Evolutionary conservation across 2,888 invertebrate genomes (phyloP).

Genomic region (Nemotelus nigrinus): DNA sequence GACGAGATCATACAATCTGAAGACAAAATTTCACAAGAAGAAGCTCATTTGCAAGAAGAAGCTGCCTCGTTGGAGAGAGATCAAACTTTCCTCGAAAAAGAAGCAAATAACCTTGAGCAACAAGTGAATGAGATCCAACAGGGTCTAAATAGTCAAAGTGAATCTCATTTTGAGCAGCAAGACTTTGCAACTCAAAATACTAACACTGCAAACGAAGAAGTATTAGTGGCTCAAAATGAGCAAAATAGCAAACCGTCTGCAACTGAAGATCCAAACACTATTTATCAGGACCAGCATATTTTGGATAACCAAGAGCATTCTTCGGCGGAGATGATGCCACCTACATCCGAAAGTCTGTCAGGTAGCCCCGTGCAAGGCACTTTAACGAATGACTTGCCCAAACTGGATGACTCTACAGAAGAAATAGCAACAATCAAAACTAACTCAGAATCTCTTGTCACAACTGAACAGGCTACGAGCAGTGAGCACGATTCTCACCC

Average conservation of each 20-base stretch:
- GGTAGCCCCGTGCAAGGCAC: not conserved
- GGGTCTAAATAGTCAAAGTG: not conserved
- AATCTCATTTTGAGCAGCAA: too few relatives aligned
- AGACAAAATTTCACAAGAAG: not conserved
- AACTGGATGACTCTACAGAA: not conserved
- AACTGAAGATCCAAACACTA: too few relatives aligned
- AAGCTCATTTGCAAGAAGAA: not conserved
- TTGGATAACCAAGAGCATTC: not conserved
- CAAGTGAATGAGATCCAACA: not conserved
- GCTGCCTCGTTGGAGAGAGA: not conserved
- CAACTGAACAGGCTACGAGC: not conserved
- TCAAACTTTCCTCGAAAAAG: not conserved
- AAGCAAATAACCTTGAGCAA: conserved; percentile 21
- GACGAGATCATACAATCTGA: not conserved
- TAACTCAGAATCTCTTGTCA: too few relatives aligned
- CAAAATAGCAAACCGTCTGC: not conserved
- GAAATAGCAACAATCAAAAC: not conserved
- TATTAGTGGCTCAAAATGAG: not conserved
- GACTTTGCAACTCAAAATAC: not conserved
- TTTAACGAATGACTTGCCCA: not conserved
- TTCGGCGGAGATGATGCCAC: too few relatives aligned
- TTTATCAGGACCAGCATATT: not conserved
- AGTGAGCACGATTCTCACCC: not conserved
- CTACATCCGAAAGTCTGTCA: too few relatives aligned
- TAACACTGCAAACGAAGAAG: not conserved